These are phyloP conservation scores for Cheilosia impressa DNA, from an alignment of 2,888 invertebrate species.

Conservation along the genomic window DNA sequence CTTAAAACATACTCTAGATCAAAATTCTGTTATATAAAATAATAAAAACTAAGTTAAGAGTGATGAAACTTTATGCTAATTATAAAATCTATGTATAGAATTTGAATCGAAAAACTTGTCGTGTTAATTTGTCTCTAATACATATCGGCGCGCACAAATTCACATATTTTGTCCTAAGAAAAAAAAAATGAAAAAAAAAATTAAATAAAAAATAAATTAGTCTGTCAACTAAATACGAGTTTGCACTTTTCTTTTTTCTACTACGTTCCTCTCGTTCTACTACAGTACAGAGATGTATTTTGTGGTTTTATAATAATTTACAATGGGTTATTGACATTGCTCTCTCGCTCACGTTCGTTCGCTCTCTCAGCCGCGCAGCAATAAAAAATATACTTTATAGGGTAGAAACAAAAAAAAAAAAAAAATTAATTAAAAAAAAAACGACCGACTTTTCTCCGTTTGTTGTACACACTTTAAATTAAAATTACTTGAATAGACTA, in stretches of 20 bases:
- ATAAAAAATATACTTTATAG: not conserved
- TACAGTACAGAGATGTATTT: constrained; percentile 1
- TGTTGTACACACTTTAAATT: constrained; percentile 15
- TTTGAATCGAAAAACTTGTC: constrained; percentile 11
- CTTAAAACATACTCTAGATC: constrained; percentile 26
- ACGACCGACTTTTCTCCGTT: constrained; percentile 2
- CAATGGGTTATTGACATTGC: constrained; percentile 38
- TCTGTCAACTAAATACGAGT: constrained; percentile 30
- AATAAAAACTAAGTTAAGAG: constrained; percentile 24
- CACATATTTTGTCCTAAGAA: not conserved
- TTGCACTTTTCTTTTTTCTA: constrained; percentile 17
- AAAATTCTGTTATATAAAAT: constrained; percentile 17
- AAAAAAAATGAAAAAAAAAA: constrained; percentile 4
- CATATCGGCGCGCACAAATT: not conserved
- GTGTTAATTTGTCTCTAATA: not conserved
- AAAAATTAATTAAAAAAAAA: too few species aligned
- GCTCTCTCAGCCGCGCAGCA: not conserved
- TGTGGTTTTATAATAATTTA: constrained; percentile 34
- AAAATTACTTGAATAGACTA: constrained; percentile 28
- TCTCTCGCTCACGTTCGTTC: not conserved
- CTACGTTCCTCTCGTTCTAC: constrained; percentile 1
- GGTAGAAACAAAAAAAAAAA: too few species aligned
- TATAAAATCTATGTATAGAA: constrained; percentile 6
- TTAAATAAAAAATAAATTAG: constrained; percentile 34
- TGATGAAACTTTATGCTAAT: constrained; percentile 18